Percentiles rank a stretch among this genome's conserved stretches.
Evolutionary conservation across 2,888 invertebrate genomes (phyloP).

Genomic region (Machimus atricapillus): DNA sequence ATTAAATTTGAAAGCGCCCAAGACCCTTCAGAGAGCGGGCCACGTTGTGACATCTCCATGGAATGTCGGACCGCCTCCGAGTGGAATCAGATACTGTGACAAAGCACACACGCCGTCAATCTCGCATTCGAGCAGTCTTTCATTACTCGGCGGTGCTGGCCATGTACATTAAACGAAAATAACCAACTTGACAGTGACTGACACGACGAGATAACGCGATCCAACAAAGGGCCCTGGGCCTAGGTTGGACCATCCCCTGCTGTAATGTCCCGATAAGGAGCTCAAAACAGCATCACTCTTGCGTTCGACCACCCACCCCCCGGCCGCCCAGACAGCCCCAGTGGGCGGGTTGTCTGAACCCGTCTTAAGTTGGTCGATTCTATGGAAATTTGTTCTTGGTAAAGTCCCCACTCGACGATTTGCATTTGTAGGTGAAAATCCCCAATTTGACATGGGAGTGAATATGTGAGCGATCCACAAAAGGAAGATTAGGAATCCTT

Average conservation of each 20-base stretch:
- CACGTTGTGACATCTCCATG: neutral
- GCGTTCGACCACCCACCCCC: neutral
- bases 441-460: neutral
- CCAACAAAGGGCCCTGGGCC: neutral
- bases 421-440: neutral
- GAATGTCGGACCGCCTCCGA: neutral
- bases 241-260: neutral
- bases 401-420: neutral
- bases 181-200: conserved; percentile 4
- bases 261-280: conserved; percentile 12
- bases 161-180: neutral
- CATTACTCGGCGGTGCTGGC: neutral
- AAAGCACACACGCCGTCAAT: neutral
- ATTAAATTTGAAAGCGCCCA: conserved; percentile 12
- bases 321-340: neutral
- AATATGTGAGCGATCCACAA: neutral
- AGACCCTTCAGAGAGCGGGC: neutral
- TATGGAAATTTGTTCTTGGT: conserved; percentile 4
- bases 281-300: neutral
- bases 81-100: neutral
- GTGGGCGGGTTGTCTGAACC: neutral
- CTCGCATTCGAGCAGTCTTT: neutral
- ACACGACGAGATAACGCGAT: neutral
- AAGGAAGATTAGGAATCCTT: neutral
- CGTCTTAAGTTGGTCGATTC: neutral